Evolutionary conservation across 2,113 vertebrate species (phyloP).

Genomic region (Neotragus moschatus): DNA sequence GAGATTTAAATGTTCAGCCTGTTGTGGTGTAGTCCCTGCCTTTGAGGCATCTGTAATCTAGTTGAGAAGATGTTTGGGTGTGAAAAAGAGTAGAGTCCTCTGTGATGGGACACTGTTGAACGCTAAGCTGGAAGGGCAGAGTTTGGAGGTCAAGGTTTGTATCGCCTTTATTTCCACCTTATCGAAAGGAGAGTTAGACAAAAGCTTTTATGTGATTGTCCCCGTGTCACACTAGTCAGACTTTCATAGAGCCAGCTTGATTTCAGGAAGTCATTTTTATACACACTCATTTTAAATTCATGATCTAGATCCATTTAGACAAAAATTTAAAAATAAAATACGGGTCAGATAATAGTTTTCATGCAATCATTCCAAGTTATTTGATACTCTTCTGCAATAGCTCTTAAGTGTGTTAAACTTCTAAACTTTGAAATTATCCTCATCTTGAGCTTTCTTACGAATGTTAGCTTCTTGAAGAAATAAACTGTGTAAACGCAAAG

Average conservation of each 20-base stretch:
- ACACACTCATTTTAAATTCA: neutral
- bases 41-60: neutral
- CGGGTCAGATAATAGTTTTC: neutral
- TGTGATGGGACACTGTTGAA: neutral
- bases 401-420: neutral
- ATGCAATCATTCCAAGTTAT: neutral
- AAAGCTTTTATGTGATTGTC: neutral
- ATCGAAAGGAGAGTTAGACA: neutral
- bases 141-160: neutral
- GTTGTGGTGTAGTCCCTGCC: neutral
- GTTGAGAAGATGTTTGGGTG: neutral
- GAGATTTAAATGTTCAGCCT: neutral
- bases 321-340: neutral
- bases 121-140: neutral
- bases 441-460: neutral
- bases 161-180: neutral
- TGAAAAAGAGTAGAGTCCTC: neutral
- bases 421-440: neutral
- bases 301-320: neutral
- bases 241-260: neutral
- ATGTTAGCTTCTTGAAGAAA: constrained; percentile 24
- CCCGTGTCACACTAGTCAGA: neutral
- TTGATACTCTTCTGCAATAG: neutral
- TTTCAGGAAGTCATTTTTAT: neutral
- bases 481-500: neutral